Evolutionary conservation across 2,113 vertebrate species (phyloP).

Genomic region (Myrmecophaga tridactyla): DNA sequence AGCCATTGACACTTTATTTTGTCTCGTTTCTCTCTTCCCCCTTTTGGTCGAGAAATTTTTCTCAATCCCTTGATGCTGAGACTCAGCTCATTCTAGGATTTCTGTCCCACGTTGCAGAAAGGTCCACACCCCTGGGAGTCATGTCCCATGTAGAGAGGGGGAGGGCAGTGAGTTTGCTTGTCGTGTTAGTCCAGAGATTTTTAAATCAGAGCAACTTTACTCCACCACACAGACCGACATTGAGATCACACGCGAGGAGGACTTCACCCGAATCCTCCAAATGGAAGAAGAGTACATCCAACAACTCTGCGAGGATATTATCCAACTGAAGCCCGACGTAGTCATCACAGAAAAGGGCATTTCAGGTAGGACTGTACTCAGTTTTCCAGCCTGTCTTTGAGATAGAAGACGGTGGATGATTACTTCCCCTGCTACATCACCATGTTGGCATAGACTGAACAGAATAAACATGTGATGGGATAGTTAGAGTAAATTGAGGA

Average conservation of each 20-base stretch:
- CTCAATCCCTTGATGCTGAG: too few relatives aligned
- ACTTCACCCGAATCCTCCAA: conserved; percentile 96
- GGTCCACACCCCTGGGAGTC: too few relatives aligned
- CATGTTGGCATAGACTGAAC: too few relatives aligned
- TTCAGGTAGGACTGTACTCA: conserved; percentile 85
- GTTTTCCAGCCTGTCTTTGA: not conserved
- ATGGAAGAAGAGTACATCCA: conserved; percentile 98
- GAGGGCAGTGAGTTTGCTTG: too few relatives aligned
- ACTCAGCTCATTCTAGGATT: too few relatives aligned
- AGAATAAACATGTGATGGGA: not conserved
- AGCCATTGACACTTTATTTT: too few relatives aligned
- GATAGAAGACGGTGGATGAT: not conserved
- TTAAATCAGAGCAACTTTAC: not conserved
- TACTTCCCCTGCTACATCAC: too few relatives aligned
- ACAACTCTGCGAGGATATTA: conserved; percentile 95
- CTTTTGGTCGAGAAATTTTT: too few relatives aligned
- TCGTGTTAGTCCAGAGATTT: not conserved
- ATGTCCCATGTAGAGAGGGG: too few relatives aligned
- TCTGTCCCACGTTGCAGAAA: too few relatives aligned
- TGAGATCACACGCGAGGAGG: conserved; percentile 96
- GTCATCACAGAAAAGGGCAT: conserved; percentile 97
- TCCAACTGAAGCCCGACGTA: conserved; percentile 93
- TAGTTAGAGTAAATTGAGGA: not conserved
- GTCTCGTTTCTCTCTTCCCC: too few relatives aligned
- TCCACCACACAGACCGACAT: conserved; percentile 90